Percentiles rank a stretch among this genome's conserved stretches.
Evolutionary conservation across 2,113 vertebrate genomes (phyloP).

Genomic region (Lophotis ruficrista): DNA sequence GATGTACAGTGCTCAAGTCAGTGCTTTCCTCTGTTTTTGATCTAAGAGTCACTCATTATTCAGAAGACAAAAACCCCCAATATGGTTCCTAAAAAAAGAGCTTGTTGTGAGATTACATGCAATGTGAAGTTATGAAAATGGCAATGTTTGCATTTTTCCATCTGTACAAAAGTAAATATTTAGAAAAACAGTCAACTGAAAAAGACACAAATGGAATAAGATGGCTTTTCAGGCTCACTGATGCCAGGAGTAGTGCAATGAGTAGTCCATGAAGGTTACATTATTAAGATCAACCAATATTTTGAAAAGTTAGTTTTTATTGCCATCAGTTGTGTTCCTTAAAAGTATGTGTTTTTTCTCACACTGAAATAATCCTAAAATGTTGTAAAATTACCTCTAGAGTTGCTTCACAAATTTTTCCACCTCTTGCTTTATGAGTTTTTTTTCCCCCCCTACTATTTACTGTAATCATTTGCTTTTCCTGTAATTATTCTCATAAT

Average conservation of each 20-base stretch:
- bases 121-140: neutral
- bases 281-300: neutral
- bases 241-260: neutral
- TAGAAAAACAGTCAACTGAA: neutral
- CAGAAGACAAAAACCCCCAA: neutral
- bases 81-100: neutral
- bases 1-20: neutral
- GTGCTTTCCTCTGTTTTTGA: neutral
- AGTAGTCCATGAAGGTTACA: neutral
- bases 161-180: neutral
- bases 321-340: neutral
- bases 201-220: neutral
- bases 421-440: neutral
- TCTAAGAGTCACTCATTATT: neutral
- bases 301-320: neutral
- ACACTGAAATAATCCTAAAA: neutral
- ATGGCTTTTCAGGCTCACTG: neutral
- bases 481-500: conserved; percentile 44
- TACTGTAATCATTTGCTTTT: conserved; percentile 33
- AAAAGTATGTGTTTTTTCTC: neutral
- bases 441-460: neutral
- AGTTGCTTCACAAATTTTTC: neutral
- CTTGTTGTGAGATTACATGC: neutral
- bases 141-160: neutral
- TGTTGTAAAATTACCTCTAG: neutral